Evolutionary conservation across 1,140 invertebrate species (phyloP), one percentile per base, ranked within the genome.

Genomic region (Nixonia krombeini): DNA sequence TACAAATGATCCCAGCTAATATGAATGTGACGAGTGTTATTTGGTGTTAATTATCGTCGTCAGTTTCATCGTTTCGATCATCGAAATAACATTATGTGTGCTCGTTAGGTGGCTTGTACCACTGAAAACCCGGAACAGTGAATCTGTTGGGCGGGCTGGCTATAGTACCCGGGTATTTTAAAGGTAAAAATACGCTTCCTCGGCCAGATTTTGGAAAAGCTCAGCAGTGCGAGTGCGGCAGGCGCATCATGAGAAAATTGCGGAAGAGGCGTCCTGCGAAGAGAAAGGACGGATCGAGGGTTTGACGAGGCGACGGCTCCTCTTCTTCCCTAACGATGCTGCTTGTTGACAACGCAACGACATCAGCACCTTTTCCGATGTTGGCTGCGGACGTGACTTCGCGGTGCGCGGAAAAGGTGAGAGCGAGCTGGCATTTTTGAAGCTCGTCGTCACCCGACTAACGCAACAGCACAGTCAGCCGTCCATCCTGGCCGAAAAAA

Each of bases 401-500:
- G 28, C 47, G 45, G 35, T 64, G 64, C 35, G 49, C 33, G 29
- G 42, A 52, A 40, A 47, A 41, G 44, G 69, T 58, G 33, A 33
- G 47, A 25, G 16, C 41, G 12, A 9, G 28, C 35, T 17, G 35
- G 8, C 28, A 29, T 10, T 38, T 33, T 26, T 41, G 15, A 29
- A 17, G 28, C 3, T 21, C n/a, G 16, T 8, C 10, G n/a, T 10
- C 2, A 31, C 2, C 15, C 16, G 9, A 17, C 8, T 16, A 13
- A 47, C n/a, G n/a, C 7, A 37, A 44, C 29, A 38, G 47, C 17
- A 1, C 23, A 4, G 35, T 5, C 17, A 42, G 37, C 40, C 31
- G 21, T 58, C 49, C 72, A 79, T 61, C 67, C 74, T 81, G 77
- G 78, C 75, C 52, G 75, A 76, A 56, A 72, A 69, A 45, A 68